Percentiles rank a stretch among this genome's conserved stretches.
Conservation (phyloP, 2,888 invertebrate genomes). For the Melanophora roralis region DNA sequence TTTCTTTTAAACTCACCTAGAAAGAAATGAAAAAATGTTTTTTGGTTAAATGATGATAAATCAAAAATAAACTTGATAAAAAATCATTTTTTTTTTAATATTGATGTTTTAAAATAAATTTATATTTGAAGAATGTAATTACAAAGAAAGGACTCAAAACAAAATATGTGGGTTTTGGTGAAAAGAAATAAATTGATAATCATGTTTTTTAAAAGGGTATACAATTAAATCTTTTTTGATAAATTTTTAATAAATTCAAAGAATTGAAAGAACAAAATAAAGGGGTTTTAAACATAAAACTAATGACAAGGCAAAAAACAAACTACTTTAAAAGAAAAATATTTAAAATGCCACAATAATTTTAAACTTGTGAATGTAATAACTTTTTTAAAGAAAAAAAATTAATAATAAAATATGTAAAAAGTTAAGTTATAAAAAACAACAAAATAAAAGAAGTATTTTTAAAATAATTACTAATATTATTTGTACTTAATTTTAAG, state of each 20-base stretch:
- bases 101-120: conserved; percentile 11
- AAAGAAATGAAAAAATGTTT: conserved; percentile 36
- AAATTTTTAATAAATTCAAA: not conserved
- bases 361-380: not conserved
- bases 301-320: not conserved
- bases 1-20: conserved; percentile 34
- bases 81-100: not conserved
- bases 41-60: conserved; percentile 53
- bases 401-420: too few species aligned
- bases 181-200: conserved; percentile 1
- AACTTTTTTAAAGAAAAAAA: too few species aligned
- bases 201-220: conserved; percentile 58
- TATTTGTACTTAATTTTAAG: not conserved
- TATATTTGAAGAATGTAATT: not conserved
- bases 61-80: conserved; percentile 27
- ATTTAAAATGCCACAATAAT: not conserved
- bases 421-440: too few species aligned
- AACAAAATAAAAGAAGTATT: too few species aligned
- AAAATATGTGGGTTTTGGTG: not conserved
- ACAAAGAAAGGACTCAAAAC: not conserved
- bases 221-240: conserved; percentile 19
- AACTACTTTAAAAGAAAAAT: not conserved
- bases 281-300: not conserved
- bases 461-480: too few species aligned
- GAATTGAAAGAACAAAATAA: not conserved